phyloP scores from a whole-genome alignment of 92 coral and sea anemone species.

The Palythoa heliodiscus region DNA sequence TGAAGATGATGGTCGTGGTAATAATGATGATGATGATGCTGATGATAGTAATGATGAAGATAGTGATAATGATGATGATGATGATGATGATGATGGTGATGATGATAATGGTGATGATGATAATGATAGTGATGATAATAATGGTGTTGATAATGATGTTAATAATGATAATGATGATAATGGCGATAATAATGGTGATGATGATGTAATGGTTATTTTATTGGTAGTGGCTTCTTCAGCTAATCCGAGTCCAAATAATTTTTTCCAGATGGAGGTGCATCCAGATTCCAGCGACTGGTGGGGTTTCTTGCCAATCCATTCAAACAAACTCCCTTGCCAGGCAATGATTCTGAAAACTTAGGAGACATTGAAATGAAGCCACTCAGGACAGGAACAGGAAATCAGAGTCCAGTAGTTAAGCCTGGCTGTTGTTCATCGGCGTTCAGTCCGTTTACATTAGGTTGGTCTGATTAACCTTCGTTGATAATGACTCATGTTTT shows the following conservation, averaged over 20 bases:
- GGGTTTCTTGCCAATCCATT: conserved; percentile 6
- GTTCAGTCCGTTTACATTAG: conserved; percentile 13
- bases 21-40: neutral
- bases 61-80: neutral
- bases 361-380: conserved; percentile 32
- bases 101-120: too few relatives aligned
- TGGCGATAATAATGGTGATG: too few relatives aligned
- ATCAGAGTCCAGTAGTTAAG: conserved; percentile 26
- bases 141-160: too few relatives aligned
- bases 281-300: conserved; percentile 15
- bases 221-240: neutral
- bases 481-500: too few relatives aligned
- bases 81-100: neutral
- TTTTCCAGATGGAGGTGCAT: neutral
- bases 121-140: too few relatives aligned
- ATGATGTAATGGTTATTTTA: too few relatives aligned
- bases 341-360: neutral
- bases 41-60: neutral
- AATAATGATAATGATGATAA: too few relatives aligned
- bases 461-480: neutral
- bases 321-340: conserved; percentile 19
- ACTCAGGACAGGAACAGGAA: neutral
- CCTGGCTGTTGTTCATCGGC: conserved; percentile 30
- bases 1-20: neutral
- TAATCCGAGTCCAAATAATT: neutral